Percentiles rank a stretch among this genome's conserved stretches.
phyloP scores from a whole-genome alignment of 2,888 invertebrate genomes.

The Sicus ferrugineus region DNA sequence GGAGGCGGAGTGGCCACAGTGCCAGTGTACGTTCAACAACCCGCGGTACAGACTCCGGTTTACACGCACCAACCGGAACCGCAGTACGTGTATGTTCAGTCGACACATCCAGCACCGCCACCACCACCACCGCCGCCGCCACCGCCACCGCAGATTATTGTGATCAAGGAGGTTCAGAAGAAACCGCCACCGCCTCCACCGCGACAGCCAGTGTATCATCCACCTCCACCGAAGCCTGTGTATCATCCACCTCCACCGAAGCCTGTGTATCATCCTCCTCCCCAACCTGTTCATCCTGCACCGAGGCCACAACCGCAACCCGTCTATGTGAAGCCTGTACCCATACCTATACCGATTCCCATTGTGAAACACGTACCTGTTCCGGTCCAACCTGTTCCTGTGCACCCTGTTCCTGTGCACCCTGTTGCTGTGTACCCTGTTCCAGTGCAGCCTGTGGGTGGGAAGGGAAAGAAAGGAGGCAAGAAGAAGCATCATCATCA shows the following conservation, averaged over 20 bases:
- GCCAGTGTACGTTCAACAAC: conserved; percentile 10
- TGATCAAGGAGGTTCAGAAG: background rate
- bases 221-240: background rate
- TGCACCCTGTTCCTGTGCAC: conserved; percentile 22
- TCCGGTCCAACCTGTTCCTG: background rate
- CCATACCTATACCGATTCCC: background rate
- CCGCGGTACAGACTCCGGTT: conserved; percentile 1
- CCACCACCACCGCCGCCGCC: conserved; percentile 6
- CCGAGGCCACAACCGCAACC: background rate
- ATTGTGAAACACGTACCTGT: background rate
- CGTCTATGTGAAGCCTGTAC: background rate
- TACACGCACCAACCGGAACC: conserved; percentile 5
- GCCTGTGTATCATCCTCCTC: background rate
- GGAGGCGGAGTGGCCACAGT: conserved; percentile 19
- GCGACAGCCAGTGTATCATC: background rate
- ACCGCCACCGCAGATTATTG: background rate
- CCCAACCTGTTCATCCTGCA: background rate
- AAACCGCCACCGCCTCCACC: conserved; percentile 3
- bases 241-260: background rate
- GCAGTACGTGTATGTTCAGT: conserved; percentile 14
- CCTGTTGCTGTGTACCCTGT: conserved; percentile 12
- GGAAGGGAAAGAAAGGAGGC: background rate
- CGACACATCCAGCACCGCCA: conserved; percentile 13
- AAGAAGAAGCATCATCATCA: conserved; percentile 23
- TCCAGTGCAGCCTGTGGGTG: background rate